Base-by-base conservation (phyloP, 2,888 invertebrate species). In the Macaria notata region DNA sequence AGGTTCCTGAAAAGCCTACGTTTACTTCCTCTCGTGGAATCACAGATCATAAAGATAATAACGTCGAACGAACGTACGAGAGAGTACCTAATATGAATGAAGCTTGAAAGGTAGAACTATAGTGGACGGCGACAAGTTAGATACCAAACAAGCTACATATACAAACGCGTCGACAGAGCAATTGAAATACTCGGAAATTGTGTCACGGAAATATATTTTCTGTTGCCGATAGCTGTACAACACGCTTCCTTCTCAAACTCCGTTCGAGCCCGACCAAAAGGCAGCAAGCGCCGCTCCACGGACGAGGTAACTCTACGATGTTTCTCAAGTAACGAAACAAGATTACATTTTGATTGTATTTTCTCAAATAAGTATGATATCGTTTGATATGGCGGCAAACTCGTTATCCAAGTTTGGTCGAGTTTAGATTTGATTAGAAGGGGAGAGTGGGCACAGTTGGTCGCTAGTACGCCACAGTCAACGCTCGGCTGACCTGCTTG, bases 361-460 rank as follows among this genome's bases (percentile, higher is more conserved):
- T 53, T 44, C 46, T 44, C 61, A 68, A 70, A 65, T 54, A 19
- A 19, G 19, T 2, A 60, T 61, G 46, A 62, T 48, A 60, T 59
- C 66, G 66, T 64, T 65, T 62, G 64, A 68, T 60, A 58, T 56
- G 31, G 57, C 63, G 49, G 48, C 45, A 47, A 48, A 59, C 60
- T 65, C 62, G 67, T 69, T 71, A 63, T 45, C 54, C 42, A 69
- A 68, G 62, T 69, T 68, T 66, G 63, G 48, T 46, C 36, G 64
- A 71, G 65, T 69, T 70, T 63, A 61, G 59, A 62, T 63, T 69
- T 58, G 60, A 66, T 64, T 65, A 58, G 31, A 41, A 7, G 3
- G 7, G 33, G 41, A 41, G 41, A 8, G 41, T 4, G 41, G 41
- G 41, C 8, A 41, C 0, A n/a, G 5, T 8, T 7, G 38, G 38